phyloP scores from a whole-genome alignment of 2,888 invertebrate species.

The Steinernema hermaphroditum region DNA sequence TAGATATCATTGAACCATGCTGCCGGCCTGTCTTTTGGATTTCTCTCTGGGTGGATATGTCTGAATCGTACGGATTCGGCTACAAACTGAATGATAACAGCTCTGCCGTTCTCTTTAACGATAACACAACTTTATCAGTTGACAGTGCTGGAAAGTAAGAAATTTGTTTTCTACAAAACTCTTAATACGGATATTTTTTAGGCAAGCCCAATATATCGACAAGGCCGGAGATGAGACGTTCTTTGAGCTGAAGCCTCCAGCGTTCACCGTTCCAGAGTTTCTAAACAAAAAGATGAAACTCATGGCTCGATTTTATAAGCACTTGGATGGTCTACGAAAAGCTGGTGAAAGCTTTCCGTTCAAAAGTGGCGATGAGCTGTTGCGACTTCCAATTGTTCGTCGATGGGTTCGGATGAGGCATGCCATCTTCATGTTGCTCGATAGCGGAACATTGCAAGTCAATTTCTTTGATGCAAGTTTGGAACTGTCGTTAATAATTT shows the following conservation, averaged over 20 bases:
- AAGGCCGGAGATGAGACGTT: slow-evolving; percentile 86
- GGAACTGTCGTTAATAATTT: background rate
- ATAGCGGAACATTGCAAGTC: slow-evolving; percentile 78
- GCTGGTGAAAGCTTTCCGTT: slow-evolving; percentile 81
- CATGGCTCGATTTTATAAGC: slow-evolving; percentile 91
- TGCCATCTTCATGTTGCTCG: slow-evolving; percentile 94
- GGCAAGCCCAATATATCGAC: slow-evolving; percentile 94
- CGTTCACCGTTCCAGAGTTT: slow-evolving; percentile 77
- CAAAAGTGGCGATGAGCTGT: slow-evolving; percentile 84
- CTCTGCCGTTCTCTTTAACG: slow-evolving; percentile 95
- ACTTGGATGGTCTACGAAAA: slow-evolving; percentile 84
- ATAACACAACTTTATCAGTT: slow-evolving; percentile 90
- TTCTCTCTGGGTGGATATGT: slow-evolving; percentile 99
- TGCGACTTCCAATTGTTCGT: slow-evolving; percentile 88
- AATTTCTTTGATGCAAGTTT: slow-evolving; percentile 61
- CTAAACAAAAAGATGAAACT: slow-evolving; percentile 79
- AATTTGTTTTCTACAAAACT: slow-evolving; percentile 51
- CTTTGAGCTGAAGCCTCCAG: slow-evolving; percentile 80
- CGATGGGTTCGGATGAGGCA: slow-evolving; percentile 94
- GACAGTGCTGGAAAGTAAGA: slow-evolving; percentile 86
- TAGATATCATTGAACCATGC: slow-evolving; percentile 73
- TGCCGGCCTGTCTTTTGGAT: slow-evolving; percentile 95
- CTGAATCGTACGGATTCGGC: slow-evolving; percentile 98
- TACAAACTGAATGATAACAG: slow-evolving; percentile 96
- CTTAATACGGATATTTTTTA: slow-evolving; percentile 67